phyloP scores from a whole-genome alignment of 2,797 vertebrate genomes.

The Urocyon cinereoargenteus region DNA sequence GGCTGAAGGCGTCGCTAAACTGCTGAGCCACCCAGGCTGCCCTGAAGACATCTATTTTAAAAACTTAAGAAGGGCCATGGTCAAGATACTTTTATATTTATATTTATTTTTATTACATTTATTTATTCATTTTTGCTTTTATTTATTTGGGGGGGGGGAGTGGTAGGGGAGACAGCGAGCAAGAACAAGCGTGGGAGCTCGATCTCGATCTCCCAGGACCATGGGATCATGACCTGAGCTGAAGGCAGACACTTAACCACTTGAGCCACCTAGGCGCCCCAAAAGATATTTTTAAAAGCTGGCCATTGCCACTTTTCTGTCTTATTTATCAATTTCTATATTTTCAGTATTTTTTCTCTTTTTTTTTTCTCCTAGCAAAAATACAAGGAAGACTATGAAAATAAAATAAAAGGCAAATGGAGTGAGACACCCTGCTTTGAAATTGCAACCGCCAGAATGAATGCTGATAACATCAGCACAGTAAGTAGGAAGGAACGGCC shows the following conservation, averaged over 20 bases:
- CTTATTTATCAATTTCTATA: not conserved
- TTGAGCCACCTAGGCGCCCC: too few relatives aligned
- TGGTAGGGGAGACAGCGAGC: too few relatives aligned
- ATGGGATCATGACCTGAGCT: too few relatives aligned
- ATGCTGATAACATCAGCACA: constrained; percentile 94
- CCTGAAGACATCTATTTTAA: not conserved
- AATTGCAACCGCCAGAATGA: constrained; percentile 94
- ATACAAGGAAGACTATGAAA: constrained; percentile 97
- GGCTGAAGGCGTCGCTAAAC: too few relatives aligned
- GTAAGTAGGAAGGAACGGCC: constrained; percentile 87
- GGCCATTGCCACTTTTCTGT: not conserved
- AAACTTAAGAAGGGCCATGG: not conserved
- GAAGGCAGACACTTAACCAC: too few relatives aligned
- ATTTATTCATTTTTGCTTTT: too few relatives aligned
- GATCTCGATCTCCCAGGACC: too few relatives aligned
- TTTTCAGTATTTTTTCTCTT: not conserved
- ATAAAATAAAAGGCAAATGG: constrained; percentile 97
- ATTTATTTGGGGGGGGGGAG: too few relatives aligned
- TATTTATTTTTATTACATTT: too few relatives aligned
- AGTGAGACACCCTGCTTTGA: constrained; percentile 98
- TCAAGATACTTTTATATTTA: not conserved
- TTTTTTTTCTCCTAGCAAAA: constrained; percentile 88
- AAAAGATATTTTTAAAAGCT: not conserved
- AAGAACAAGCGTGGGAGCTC: too few relatives aligned
- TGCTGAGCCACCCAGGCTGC: too few relatives aligned